Evolutionary conservation across 2,797 vertebrate species (phyloP).

Genomic region (Cuculus canorus): DNA sequence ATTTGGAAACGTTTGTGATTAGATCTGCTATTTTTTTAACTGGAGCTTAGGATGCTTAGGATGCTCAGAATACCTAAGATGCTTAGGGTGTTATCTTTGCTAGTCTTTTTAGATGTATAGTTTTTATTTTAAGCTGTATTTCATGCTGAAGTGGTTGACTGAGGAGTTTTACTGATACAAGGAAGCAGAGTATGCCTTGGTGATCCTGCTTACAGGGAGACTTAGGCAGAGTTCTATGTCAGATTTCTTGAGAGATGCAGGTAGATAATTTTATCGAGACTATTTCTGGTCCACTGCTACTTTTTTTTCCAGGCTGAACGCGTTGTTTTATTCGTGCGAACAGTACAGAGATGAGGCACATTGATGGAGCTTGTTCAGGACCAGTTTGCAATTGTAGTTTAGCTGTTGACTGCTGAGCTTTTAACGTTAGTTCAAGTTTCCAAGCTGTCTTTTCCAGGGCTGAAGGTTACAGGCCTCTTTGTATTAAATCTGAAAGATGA

Average conservation of each 20-base stretch:
- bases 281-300: neutral
- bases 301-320: neutral
- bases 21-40: neutral
- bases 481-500: neutral
- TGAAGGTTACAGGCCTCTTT: neutral
- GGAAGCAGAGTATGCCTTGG: neutral
- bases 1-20: neutral
- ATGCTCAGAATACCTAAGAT: too few species aligned
- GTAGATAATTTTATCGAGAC: neutral
- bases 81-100: neutral
- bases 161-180: neutral
- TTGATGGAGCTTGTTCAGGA: neutral
- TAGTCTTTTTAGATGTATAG: neutral
- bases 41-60: neutral
- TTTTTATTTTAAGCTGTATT: neutral
- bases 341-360: neutral
- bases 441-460: neutral
- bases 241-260: neutral
- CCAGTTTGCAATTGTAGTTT: neutral
- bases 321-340: neutral
- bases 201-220: neutral
- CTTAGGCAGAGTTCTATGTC: neutral
- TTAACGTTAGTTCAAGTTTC: neutral
- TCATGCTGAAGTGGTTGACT: neutral
- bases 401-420: accelerated